These are phyloP conservation scores for Teleiodes luculella DNA, from an alignment of 2,888 invertebrate genomes.

Conservation along the genomic window DNA sequence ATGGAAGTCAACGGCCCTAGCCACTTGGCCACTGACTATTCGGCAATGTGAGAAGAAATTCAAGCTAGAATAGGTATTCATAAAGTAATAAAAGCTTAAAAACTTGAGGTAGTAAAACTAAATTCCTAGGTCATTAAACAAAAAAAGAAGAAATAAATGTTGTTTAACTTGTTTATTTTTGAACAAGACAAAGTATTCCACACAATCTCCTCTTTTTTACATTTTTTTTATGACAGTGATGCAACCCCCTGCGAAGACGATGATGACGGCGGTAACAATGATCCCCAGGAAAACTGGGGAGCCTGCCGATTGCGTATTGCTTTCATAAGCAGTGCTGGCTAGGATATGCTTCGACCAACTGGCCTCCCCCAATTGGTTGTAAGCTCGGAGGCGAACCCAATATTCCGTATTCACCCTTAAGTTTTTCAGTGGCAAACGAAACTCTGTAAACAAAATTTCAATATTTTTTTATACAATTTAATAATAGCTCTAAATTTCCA, in stretches of 20 bases:
- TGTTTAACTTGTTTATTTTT: no score
- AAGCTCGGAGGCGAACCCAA: slow-evolving; percentile 46
- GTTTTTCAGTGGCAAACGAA: background rate
- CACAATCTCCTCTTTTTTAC: no score
- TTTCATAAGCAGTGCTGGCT: slow-evolving; percentile 27
- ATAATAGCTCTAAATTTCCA: no score
- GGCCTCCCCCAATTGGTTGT: slow-evolving; percentile 48
- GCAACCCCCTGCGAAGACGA: slow-evolving; percentile 44
- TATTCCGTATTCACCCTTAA: slow-evolving; percentile 39
- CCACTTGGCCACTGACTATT: no score
- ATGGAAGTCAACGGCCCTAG: no score
- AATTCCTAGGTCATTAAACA: no score
- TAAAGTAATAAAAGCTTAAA: no score
- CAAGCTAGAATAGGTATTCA: no score
- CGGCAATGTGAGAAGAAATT: no score
- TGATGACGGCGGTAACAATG: slow-evolving; percentile 52
- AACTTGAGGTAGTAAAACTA: no score
- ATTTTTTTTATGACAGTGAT: slow-evolving; percentile 43
- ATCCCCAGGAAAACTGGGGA: slow-evolving; percentile 48
- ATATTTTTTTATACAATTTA: background rate
- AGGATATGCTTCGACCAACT: slow-evolving; percentile 45
- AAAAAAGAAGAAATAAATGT: no score
- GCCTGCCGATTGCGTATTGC: background rate
- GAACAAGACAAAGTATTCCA: no score
- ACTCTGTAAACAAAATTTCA: background rate